Base-by-base conservation (phyloP, 2,113 vertebrate species). In the Oncorhynchus mykiss region DNA sequence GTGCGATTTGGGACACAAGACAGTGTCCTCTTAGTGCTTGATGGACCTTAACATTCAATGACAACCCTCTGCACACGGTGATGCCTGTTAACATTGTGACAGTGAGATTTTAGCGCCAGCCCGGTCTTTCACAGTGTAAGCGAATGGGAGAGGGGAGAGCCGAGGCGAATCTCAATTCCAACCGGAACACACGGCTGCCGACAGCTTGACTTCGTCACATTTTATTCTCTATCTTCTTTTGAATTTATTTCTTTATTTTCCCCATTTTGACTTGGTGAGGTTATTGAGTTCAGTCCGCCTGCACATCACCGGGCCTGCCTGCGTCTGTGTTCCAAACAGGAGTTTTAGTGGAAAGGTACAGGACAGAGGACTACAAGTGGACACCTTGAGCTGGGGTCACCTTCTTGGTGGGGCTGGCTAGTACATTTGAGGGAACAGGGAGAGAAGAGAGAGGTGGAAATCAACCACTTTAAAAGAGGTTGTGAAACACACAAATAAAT, bases 351-450 rank as follows among this genome's bases (percentile, higher is more conserved):
- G 39, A 71, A 29, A 14, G 34, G 4, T 11, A 48, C 71, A 22
- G 57, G 71, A 62, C 71, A 31, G 49, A 39, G 54, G 39, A 64
- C 31, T 27, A 48, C 45, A 73, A 24, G 34, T 8, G 34, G 4
- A 24, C 57, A 71, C 31, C 31, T 39, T 24, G 29, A 22, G 71
- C 57, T 60, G 71, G 16, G 49, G 71, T 72, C 51, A 64, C 71
- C 57, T 18, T 39, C 60, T 62, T 5, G 31, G 31, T n/a, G 18
- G 39, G 4, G 24, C 57, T 20, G 16, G 18, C 7, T 13, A 39
- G 6, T 59, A 59, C 70, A 14, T 31, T 64, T 64, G 5, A 73
- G 31, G 14, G 22, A 2, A n/a, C 16, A 31, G 24, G 12, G 29
- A 16, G 27, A 67, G 0, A 39, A 9, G 22, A 3, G 27, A 27